Evolutionary conservation across 1,140 invertebrate genomes (phyloP).

Genomic region (Sipha flava): DNA sequence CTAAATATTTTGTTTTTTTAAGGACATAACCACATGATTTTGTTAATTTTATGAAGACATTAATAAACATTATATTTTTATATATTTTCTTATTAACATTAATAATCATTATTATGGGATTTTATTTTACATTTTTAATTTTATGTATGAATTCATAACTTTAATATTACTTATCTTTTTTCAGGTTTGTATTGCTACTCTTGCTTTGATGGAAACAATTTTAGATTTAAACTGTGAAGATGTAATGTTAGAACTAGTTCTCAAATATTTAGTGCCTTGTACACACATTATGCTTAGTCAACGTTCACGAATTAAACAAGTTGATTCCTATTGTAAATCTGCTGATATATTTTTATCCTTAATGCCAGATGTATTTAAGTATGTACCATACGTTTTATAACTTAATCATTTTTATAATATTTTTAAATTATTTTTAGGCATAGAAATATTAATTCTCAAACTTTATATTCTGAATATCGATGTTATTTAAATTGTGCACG

Average conservation of each 20-base stretch:
- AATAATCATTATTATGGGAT: too few species aligned
- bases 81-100: too few species aligned
- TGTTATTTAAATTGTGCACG: conserved; percentile 72
- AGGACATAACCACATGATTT: too few species aligned
- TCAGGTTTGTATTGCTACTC: conserved; percentile 81
- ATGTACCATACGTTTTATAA: conserved; percentile 37
- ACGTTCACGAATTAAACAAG: conserved; percentile 61
- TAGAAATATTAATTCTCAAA: background rate
- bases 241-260: conserved; percentile 86
- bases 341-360: conserved; percentile 77
- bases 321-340: conserved; percentile 70
- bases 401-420: background rate
- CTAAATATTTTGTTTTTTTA: too few species aligned
- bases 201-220: conserved; percentile 83
- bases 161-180: conserved; percentile 41
- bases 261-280: conserved; percentile 78
- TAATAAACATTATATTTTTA: too few species aligned
- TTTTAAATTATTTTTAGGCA: background rate
- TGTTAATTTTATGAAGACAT: too few species aligned
- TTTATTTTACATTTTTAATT: background rate
- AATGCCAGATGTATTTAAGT: conserved; percentile 50
- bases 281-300: conserved; percentile 85
- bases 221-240: conserved; percentile 92
- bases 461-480: conserved; percentile 51
- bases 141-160: background rate